Conservation (phyloP, 2,113 vertebrate genomes). For the Forbesichthys agassizii region DNA sequence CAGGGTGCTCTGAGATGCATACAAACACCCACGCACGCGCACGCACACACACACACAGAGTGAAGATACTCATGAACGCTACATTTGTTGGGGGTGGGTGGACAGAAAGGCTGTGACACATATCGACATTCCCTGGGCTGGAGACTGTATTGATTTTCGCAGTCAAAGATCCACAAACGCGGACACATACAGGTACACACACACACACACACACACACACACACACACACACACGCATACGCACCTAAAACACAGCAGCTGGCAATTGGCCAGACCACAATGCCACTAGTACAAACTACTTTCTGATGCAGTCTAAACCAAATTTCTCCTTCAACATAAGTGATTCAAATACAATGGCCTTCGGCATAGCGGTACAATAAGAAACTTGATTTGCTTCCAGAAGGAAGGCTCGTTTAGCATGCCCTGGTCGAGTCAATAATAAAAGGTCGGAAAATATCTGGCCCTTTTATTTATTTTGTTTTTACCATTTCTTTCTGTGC, state of each 20-base stretch:
- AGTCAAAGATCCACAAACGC: constrained; percentile 54
- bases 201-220: constrained; percentile 41
- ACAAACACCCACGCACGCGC: constrained; percentile 19
- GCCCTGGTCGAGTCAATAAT: constrained; percentile 2
- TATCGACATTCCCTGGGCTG: constrained; percentile 65
- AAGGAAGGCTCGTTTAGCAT: neutral
- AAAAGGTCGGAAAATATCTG: neutral
- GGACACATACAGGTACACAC: constrained; percentile 25
- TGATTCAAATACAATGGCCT: constrained; percentile 4
- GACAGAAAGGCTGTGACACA: constrained; percentile 58
- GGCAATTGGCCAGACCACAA: constrained; percentile 27
- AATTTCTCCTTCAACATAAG: neutral
- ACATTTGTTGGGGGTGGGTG: neutral
- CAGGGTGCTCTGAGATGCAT: constrained; percentile 2
- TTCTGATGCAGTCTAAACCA: constrained; percentile 11
- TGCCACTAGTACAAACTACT: constrained; percentile 3
- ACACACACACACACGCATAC: constrained; percentile 24
- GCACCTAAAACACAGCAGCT: constrained; percentile 31
- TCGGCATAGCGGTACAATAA: neutral
- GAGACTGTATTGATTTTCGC: constrained; percentile 64
- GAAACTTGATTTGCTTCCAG: constrained; percentile 7
- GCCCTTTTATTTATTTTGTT: neutral
- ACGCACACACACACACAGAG: constrained; percentile 28
- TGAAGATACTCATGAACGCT: constrained; percentile 45
- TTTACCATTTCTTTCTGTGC: neutral